Conservation (phyloP, 2,113 vertebrate genomes). For the Craseonycteris thonglongyai region DNA sequence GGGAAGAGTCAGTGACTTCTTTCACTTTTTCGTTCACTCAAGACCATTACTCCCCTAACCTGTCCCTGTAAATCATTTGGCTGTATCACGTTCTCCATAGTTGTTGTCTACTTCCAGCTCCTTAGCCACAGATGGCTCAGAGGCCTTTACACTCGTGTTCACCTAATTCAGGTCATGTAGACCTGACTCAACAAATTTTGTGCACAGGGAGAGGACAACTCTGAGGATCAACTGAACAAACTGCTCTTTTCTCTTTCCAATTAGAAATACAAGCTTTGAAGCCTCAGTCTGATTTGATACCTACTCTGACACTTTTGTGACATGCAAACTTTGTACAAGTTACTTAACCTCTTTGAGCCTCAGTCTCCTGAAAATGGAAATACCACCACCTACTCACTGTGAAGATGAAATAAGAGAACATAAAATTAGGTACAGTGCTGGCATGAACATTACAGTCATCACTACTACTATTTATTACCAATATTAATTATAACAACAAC, state of each 20-base stretch:
- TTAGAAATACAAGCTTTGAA: slow-evolving; percentile 23
- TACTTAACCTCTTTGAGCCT: slow-evolving; percentile 34
- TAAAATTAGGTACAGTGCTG: neutral
- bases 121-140: neutral
- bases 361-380: slow-evolving; percentile 38
- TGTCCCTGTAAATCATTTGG: neutral
- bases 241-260: neutral
- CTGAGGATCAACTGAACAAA: neutral
- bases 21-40: neutral
- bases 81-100: neutral
- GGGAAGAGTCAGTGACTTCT: neutral
- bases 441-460: neutral
- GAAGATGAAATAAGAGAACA: slow-evolving; percentile 38
- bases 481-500: neutral
- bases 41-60: neutral
- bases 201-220: neutral
- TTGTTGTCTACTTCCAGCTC: neutral
- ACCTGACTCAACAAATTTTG: neutral
- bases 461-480: slow-evolving; percentile 24
- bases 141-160: neutral
- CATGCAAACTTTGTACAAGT: slow-evolving; percentile 1
- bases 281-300: slow-evolving; percentile 5
- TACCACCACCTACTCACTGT: slow-evolving; percentile 13
- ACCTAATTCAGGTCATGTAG: slow-evolving; percentile 2
- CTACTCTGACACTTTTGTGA: slow-evolving; percentile 37